These are phyloP conservation scores for Nannospalax galili DNA, from an alignment of 2,113 vertebrate genomes.

Conservation along the genomic window DNA sequence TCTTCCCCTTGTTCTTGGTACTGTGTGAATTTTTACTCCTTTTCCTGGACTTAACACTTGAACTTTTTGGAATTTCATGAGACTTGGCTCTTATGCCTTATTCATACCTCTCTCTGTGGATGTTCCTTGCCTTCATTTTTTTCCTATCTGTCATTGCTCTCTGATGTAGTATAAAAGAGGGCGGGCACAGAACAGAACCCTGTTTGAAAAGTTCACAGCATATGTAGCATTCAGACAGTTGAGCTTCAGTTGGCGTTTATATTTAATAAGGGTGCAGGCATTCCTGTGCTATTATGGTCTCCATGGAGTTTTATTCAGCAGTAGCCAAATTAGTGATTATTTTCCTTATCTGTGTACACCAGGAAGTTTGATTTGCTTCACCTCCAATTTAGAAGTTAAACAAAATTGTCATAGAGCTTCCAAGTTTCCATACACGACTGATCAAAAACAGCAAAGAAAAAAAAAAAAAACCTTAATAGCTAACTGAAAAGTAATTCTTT, in stretches of 20 bases:
- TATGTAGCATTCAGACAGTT: not conserved
- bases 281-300: not conserved
- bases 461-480: no score
- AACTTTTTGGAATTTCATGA: not conserved
- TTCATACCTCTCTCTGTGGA: not conserved
- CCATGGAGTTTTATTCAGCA: slow-evolving; percentile 51
- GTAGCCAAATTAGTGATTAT: slow-evolving; percentile 71
- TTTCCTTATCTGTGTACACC: slow-evolving; percentile 67
- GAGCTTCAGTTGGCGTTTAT: slow-evolving; percentile 2
- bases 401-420: slow-evolving; percentile 53
- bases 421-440: slow-evolving; percentile 61
- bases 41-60: not conserved
- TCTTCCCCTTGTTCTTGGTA: not conserved
- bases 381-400: slow-evolving; percentile 62
- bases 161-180: not conserved
- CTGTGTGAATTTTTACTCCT: not conserved
- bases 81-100: not conserved
- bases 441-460: slow-evolving; percentile 56
- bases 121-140: slow-evolving; percentile 39
- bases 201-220: slow-evolving; percentile 42
- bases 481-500: slow-evolving; percentile 26
- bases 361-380: slow-evolving; percentile 70
- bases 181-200: not conserved
- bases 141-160: not conserved
- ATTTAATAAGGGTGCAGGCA: slow-evolving; percentile 21